Evolutionary conservation across 2,113 vertebrate genomes (phyloP).

Genomic region (Misgurnus mizolepis): DNA sequence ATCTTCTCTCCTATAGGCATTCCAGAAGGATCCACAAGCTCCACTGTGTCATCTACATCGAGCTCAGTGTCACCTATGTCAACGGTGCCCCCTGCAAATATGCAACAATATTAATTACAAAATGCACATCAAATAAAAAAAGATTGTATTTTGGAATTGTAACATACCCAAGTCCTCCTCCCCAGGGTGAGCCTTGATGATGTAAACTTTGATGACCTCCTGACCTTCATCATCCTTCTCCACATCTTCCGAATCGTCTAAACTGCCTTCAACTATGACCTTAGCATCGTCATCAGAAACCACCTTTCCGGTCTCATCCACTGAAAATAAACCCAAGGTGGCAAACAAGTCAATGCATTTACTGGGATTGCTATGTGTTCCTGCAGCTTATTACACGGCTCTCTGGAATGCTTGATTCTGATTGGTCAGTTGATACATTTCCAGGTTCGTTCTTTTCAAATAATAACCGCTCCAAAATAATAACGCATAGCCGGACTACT

Average conservation of each 20-base stretch:
- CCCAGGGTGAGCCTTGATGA: constrained; percentile 97
- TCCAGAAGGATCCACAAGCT: constrained; percentile 79
- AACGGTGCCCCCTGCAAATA: constrained; percentile 83
- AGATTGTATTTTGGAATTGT: neutral
- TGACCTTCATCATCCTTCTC: constrained; percentile 93
- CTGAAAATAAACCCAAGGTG: constrained; percentile 66
- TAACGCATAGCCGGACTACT: too few species aligned
- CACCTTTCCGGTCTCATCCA: constrained; percentile 96
- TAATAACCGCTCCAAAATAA: too few species aligned
- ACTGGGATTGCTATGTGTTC: too few species aligned
- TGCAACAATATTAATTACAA: too few species aligned
- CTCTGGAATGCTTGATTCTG: too few species aligned
- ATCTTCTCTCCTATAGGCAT: constrained; percentile 85
- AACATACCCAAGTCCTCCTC: constrained; percentile 95
- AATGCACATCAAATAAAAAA: too few species aligned
- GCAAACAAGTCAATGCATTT: neutral
- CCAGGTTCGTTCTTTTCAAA: too few species aligned
- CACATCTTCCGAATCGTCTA: constrained; percentile 79
- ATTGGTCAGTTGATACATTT: too few species aligned
- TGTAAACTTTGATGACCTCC: constrained; percentile 99
- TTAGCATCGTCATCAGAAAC: constrained; percentile 89
- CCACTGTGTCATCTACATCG: constrained; percentile 81
- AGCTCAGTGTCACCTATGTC: constrained; percentile 87
- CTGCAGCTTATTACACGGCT: too few species aligned
- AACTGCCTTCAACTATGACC: constrained; percentile 85